Base-by-base conservation (phyloP, 2,797 vertebrate species). In the Enteromius anoplus region DNA sequence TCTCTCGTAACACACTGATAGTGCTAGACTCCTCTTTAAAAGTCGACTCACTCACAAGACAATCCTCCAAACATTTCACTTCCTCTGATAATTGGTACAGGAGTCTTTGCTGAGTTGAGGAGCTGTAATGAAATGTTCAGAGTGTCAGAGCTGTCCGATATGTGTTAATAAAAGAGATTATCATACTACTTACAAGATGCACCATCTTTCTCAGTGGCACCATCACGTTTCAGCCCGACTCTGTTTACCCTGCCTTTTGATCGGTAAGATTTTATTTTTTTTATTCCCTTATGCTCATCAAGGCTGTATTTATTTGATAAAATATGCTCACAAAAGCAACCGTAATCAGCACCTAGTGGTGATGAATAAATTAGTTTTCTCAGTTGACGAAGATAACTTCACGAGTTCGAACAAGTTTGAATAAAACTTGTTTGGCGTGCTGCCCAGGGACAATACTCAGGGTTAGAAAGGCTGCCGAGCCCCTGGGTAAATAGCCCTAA, bases 1-100 rank as follows among this genome's bases (percentile, higher is more conserved):
- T 69, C 64, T 92, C 89, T 83, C 87, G 79, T 70, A 77, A 66
- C 81, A 79, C 80, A 65, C 78, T 84, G 85, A 81, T 86, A 86
- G 75, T 53, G 84, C 58, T 75, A 40, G 75, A 77, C 79, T 69
- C 66, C 21, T 70, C 55, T 79, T 32, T 66, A 84, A 77, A 78
- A 78, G 37, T 69, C 23, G 68, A 32, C 76, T 23, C 58, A 65
- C 78, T 70, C 37, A 15, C 19, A 17, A 81, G 69, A 77, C 40
- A 60, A 71, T 77, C 75, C 82, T 66, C 62, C 53, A 40, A 85
- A 84, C 64, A 60, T 86, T 58, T 86, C 23, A 14, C 58, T 82
- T 78, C 23, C 51, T 1, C 49, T 76, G 42, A 49, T 88, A 84
- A 86, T 86, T 82, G 82, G 80, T 71, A 58, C 82, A 71, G 26